Evolutionary conservation across 2,888 invertebrate species (phyloP).

Genomic region (Dasysyrphus albostriatus): DNA sequence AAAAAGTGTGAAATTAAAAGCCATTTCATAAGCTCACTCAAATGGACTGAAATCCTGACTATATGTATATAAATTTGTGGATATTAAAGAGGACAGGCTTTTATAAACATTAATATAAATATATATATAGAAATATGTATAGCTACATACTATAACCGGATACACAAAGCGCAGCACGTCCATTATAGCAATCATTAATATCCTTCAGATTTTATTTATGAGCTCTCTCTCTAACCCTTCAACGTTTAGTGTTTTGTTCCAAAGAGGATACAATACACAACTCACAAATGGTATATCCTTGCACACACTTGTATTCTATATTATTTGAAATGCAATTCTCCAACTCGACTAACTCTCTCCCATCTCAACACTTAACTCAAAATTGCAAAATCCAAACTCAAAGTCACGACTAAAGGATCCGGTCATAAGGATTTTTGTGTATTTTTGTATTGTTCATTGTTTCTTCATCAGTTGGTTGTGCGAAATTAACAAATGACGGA

Average conservation of each 20-base stretch:
- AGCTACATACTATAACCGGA: constrained; percentile 1
- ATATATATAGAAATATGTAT: neutral
- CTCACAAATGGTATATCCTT: constrained; percentile 14
- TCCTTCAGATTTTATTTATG: constrained; percentile 74
- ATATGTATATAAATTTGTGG: neutral
- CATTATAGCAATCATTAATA: constrained; percentile 72
- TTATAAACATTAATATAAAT: neutral
- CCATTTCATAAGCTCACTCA: constrained; percentile 67
- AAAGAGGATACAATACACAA: constrained; percentile 24
- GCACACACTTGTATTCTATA: neutral
- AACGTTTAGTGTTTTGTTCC: constrained; percentile 33
- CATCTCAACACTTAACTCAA: constrained; percentile 29
- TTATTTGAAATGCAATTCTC: constrained; percentile 59
- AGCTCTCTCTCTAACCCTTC: constrained; percentile 53
- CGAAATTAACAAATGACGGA: constrained; percentile 52
- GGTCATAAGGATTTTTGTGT: constrained; percentile 2
- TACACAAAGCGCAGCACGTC: constrained; percentile 62
- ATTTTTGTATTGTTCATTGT: constrained; percentile 39
- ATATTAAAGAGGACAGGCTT: constrained; percentile 1
- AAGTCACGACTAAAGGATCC: constrained; percentile 24
- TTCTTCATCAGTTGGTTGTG: constrained; percentile 50
- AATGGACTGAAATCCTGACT: constrained; percentile 52
- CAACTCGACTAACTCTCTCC: neutral
- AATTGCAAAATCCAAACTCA: constrained; percentile 59
- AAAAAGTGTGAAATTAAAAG: constrained; percentile 70